These are phyloP conservation scores for Halcyon badia DNA, from an alignment of 2,797 vertebrate genomes.

Conservation along the genomic window DNA sequence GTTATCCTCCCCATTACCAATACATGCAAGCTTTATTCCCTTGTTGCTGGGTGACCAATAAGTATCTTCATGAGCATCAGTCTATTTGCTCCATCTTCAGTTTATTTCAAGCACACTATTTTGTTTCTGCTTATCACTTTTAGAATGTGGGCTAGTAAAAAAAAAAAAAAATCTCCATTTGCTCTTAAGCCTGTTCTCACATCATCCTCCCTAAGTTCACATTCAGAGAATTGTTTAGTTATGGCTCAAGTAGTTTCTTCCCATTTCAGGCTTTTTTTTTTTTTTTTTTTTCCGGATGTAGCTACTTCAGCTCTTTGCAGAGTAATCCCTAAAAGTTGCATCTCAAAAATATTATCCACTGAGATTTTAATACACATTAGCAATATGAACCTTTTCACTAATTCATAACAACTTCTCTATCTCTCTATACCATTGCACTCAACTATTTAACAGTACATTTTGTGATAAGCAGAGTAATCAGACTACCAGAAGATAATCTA, in stretches of 20 bases:
- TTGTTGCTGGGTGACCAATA: neutral
- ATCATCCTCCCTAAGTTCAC: neutral
- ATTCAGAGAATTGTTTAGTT: neutral
- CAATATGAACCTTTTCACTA: neutral
- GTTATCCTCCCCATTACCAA: neutral
- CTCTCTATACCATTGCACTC: neutral
- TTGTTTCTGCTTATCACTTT: neutral
- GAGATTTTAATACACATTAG: neutral
- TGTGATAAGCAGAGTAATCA: neutral
- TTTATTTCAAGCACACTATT: neutral
- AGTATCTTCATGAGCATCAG: neutral
- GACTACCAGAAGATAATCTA: neutral
- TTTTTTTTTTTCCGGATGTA: neutral
- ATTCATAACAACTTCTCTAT: neutral
- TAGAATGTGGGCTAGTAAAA: neutral
- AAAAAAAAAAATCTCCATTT: neutral
- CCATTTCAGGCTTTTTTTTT: neutral
- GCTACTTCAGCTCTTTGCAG: neutral
- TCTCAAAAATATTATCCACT: neutral
- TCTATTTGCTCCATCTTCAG: neutral
- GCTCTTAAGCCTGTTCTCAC: neutral
- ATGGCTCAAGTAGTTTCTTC: neutral
- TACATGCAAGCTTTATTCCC: neutral
- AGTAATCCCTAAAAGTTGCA: neutral
- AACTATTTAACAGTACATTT: neutral